A percentile compares a stretch with the other conserved stretches of the same genome.
These are phyloP conservation scores for Deilephila porcellus DNA, from an alignment of 2,888 invertebrate species.

Conservation along the genomic window DNA sequence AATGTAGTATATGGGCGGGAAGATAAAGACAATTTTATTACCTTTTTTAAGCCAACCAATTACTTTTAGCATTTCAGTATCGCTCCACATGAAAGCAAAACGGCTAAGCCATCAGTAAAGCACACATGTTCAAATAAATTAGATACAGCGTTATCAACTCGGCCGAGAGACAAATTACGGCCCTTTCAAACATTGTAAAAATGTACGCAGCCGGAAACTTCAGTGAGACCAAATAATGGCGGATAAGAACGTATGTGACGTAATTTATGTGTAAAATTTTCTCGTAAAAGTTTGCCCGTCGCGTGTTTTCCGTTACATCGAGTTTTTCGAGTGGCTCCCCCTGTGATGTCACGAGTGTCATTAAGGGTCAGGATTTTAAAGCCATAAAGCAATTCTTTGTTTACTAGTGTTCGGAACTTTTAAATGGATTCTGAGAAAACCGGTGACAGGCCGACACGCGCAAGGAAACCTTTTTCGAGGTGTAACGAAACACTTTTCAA, in stretches of 20 bases:
- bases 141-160: constrained; percentile 38
- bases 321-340: constrained; percentile 57
- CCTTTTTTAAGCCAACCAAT: too few species aligned
- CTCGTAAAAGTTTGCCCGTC: constrained; percentile 66
- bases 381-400: constrained; percentile 62
- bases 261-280: constrained; percentile 78
- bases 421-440: constrained; percentile 52
- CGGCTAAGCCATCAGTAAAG: not conserved
- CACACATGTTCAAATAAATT: constrained; percentile 21
- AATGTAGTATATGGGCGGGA: too few species aligned
- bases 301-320: constrained; percentile 59
- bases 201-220: constrained; percentile 68
- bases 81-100: not conserved
- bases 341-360: constrained; percentile 59
- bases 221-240: constrained; percentile 73
- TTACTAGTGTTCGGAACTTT: constrained; percentile 50
- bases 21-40: too few species aligned
- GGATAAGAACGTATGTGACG: constrained; percentile 74
- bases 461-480: constrained; percentile 46
- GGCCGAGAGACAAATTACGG: constrained; percentile 64
- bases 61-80: not conserved
- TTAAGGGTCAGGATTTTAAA: constrained; percentile 66
- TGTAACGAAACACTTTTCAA: constrained; percentile 44
- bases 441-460: constrained; percentile 46
- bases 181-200: constrained; percentile 71